These are phyloP conservation scores for Mohoua ochrocephala DNA, from an alignment of 2,113 vertebrate species.

Conservation along the genomic window DNA sequence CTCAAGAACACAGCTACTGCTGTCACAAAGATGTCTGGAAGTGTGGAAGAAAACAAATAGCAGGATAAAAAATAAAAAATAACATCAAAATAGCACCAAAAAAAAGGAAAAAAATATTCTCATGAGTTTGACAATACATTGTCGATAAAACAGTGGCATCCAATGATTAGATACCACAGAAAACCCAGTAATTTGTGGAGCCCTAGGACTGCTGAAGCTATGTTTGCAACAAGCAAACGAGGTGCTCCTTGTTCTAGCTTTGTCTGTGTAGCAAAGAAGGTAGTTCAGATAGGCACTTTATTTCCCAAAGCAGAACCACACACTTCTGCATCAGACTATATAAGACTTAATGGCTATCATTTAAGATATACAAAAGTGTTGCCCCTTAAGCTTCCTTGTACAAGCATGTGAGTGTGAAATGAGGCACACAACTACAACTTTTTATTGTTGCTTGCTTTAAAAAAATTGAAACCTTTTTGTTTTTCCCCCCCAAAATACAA, in stretches of 20 bases:
- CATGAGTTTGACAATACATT: background rate
- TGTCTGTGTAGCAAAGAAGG: background rate
- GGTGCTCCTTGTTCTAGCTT: background rate
- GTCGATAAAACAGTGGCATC: rapidly evolving
- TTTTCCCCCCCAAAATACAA: background rate
- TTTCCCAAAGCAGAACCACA: background rate
- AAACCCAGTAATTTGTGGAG: background rate
- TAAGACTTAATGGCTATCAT: background rate
- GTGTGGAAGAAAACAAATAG: background rate
- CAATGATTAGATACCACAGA: background rate
- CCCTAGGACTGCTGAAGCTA: background rate
- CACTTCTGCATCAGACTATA: background rate
- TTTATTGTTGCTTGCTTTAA: background rate
- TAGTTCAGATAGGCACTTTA: background rate
- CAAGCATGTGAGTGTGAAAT: background rate
- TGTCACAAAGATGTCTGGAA: background rate
- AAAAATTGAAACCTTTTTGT: background rate
- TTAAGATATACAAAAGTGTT: background rate
- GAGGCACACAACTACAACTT: background rate
- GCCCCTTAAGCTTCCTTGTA: background rate
- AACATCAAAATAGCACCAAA: background rate
- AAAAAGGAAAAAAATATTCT: background rate
- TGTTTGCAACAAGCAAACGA: background rate
- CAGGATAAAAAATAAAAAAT: background rate
- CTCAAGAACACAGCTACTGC: background rate